Evolutionary conservation across 1,140 invertebrate species (phyloP).

Genomic region (Scaptodrosophila lebanonensis): DNA sequence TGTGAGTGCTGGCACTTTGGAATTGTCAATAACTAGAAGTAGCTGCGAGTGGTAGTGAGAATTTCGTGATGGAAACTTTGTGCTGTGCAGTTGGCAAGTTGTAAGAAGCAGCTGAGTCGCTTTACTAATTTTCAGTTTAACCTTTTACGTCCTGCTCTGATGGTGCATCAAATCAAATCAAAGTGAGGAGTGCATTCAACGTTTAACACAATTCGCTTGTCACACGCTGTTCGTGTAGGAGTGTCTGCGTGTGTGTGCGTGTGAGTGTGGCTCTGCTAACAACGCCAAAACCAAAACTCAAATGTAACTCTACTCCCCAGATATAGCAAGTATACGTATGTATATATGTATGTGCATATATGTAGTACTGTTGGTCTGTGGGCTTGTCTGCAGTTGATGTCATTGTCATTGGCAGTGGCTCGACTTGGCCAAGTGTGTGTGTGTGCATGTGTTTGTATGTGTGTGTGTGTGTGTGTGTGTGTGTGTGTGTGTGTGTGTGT

Average conservation of each 20-base stretch:
- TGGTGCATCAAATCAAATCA: no score
- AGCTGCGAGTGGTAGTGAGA: no score
- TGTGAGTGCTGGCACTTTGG: background rate
- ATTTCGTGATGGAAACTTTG: no score
- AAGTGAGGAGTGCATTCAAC: no score
- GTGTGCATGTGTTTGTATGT: no score
- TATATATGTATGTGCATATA: slow-evolving; percentile 27
- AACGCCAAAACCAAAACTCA: slow-evolving; percentile 1
- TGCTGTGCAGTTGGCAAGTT: no score
- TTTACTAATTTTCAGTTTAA: no score
- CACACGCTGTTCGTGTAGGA: slow-evolving; percentile 5
- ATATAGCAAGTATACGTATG: slow-evolving; percentile 1
- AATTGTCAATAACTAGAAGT: no score
- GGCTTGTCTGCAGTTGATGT: slow-evolving; percentile 66
- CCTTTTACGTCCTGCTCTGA: no score
- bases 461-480: background rate
- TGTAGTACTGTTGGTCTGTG: slow-evolving; percentile 20
- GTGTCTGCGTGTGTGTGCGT: slow-evolving; percentile 29
- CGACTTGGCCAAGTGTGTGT: slow-evolving; percentile 25
- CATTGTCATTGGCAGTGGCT: slow-evolving; percentile 66
- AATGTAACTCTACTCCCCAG: background rate
- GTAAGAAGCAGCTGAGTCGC: no score
- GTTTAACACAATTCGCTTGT: no score
- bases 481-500: background rate
- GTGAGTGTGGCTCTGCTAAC: background rate